Conservation (phyloP, 2,797 vertebrate species). For the Onychomys torridus region DNA sequence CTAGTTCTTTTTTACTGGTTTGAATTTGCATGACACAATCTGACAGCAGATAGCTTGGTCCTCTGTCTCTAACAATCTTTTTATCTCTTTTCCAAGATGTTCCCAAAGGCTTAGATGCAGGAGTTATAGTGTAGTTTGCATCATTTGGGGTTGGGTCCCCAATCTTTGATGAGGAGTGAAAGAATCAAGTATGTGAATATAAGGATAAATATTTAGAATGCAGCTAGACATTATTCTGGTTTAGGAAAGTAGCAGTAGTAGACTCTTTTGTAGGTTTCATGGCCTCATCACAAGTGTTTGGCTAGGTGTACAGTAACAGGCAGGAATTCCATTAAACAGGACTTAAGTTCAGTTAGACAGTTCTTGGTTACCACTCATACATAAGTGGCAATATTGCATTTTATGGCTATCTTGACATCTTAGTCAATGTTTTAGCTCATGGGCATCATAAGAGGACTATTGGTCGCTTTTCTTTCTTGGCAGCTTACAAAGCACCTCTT, state of each 20-base stretch:
- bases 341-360: not conserved
- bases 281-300: not conserved
- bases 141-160: not conserved
- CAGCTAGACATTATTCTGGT: not conserved
- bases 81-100: not conserved
- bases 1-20: not conserved
- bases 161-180: not conserved
- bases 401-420: not conserved
- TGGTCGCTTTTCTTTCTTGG: not conserved
- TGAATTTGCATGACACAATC: not conserved
- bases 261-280: not conserved
- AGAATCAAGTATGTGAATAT: not conserved
- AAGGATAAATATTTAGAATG: not conserved
- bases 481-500: not conserved
- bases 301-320: not conserved
- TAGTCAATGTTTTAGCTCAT: not conserved
- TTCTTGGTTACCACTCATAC: not conserved
- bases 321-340: not conserved
- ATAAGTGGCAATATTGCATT: not conserved
- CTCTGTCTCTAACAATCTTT: not conserved
- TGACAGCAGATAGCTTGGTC: not conserved
- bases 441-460: not conserved
- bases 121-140: not conserved
- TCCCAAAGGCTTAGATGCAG: not conserved
- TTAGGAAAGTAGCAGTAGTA: not conserved